Base-by-base conservation (phyloP, 1,140 invertebrate genomes). In the Ectropis grisescens region DNA sequence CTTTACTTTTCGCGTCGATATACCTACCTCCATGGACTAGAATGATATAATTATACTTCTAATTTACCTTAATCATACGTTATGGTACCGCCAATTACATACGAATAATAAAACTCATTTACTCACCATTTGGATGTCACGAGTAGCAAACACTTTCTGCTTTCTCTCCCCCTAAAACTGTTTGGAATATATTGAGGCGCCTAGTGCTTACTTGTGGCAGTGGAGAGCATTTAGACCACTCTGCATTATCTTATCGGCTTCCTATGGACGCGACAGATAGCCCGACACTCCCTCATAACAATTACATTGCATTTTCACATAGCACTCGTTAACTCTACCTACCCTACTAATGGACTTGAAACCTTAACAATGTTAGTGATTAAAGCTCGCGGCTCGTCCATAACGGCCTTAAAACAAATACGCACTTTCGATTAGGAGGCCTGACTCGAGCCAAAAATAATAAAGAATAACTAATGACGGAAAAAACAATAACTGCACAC, bases 361-460 rank as follows among this genome's bases (percentile, higher is more conserved):
- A 43, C 50, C 56, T 49, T 58, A 65, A 28, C 38, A 51, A 44
- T 57, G 40, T 46, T 19, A 19, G 19, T 9, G 14, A 54, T 54
- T 55, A 57, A 60, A 57, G 54, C 50, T 56, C 32, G 40, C 29
- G 46, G 43, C 41, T 43, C 52, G 47, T 47, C 36, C 37, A 41
- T 26, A 53, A 55, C 41, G 29, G 45, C 41, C 32, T 54, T 42
- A 33, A 40, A 43, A 45, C 47, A 45, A 41, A 36, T 49, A 41
- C 27, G 36, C 58, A 55, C 46, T 58, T 57, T 37, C 39, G 35
- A 49, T 47, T 55, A 57, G 54, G 41, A 41, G 51, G 49, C 51
- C 45, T 54, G 51, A 53, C 50, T 43, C 41, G 51, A n/a, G n/a
- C 54, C 59, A 48, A 60, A 64, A 61, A 59, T 60, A 64, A 57